These are phyloP conservation scores for Tragulus kanchil DNA, from an alignment of 2,113 vertebrate species.

Conservation along the genomic window DNA sequence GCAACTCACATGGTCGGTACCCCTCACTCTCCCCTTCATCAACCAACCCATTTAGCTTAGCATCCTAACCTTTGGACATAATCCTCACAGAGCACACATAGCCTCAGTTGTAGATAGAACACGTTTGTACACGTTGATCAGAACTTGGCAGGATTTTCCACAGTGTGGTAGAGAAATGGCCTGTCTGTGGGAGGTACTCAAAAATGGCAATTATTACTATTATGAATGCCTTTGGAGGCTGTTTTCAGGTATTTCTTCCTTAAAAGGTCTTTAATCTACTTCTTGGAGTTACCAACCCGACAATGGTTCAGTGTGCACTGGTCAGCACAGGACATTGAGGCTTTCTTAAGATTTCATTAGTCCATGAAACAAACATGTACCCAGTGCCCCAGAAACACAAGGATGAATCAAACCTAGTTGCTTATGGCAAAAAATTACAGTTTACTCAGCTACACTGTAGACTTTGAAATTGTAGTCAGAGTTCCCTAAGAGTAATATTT, in stretches of 20 bases:
- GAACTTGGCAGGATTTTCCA: background rate
- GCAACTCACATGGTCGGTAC: rapidly evolving
- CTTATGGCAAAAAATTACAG: background rate
- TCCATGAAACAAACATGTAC: background rate
- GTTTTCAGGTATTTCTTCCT: too few relatives aligned
- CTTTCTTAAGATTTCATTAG: background rate
- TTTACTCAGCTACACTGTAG: background rate
- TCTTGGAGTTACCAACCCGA: background rate
- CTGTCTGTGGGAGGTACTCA: background rate
- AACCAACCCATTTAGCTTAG: background rate
- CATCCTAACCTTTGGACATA: background rate
- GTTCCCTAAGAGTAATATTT: background rate
- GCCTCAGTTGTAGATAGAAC: background rate
- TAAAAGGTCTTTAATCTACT: too few relatives aligned
- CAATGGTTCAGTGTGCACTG: background rate
- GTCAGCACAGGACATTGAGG: background rate
- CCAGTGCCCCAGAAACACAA: background rate
- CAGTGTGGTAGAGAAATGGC: background rate
- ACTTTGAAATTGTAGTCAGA: background rate
- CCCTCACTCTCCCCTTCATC: background rate
- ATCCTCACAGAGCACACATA: background rate
- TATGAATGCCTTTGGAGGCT: background rate
- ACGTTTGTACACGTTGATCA: background rate
- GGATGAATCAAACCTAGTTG: background rate
- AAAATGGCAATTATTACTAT: background rate